Percentiles rank a stretch among this genome's conserved stretches.
These are phyloP conservation scores for Ephialtes manifestator DNA, from an alignment of 2,888 invertebrate species.

Conservation along the genomic window DNA sequence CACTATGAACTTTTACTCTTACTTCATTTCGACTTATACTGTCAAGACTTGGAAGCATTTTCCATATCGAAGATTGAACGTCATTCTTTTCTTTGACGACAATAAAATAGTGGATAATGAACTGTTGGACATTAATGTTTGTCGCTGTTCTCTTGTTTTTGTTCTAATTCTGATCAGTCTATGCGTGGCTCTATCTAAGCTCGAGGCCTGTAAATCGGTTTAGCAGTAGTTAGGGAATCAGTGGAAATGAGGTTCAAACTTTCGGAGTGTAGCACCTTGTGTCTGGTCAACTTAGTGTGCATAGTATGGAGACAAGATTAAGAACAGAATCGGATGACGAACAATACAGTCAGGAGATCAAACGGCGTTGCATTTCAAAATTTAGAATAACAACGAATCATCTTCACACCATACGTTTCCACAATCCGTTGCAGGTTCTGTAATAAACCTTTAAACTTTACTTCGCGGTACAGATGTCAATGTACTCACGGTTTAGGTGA, in stretches of 20 bases:
- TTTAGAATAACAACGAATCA: constrained; percentile 9
- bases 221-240: neutral
- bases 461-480: neutral
- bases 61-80: neutral
- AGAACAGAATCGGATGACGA: constrained; percentile 1
- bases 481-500: constrained; percentile 19
- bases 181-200: too few species aligned
- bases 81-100: neutral
- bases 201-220: neutral
- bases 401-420: neutral
- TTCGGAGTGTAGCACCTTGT: neutral
- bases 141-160: neutral
- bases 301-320: neutral
- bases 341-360: neutral
- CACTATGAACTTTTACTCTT: neutral
- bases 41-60: neutral
- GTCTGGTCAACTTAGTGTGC: neutral
- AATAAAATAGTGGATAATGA: neutral
- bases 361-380: constrained; percentile 3
- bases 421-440: neutral
- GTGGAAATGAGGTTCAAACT: too few species aligned
- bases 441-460: neutral
- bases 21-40: too few species aligned
- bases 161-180: too few species aligned
- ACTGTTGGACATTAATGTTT: neutral